Percentiles rank a stretch among this genome's conserved stretches.
Conservation (phyloP, 2,113 vertebrate species). For the Myanophis thanlyinensis region DNA sequence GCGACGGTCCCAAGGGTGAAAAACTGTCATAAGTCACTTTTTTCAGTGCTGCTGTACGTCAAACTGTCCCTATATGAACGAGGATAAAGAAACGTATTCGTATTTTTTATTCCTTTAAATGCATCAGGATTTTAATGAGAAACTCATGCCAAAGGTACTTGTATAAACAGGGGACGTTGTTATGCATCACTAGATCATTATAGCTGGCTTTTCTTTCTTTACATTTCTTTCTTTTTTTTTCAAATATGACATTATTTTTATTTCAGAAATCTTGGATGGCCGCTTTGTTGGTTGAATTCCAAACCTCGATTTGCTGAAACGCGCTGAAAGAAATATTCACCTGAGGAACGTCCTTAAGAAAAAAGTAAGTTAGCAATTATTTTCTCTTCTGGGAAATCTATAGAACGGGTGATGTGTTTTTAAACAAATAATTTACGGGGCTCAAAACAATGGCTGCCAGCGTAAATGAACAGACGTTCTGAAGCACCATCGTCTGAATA, state of each 20-base stretch:
- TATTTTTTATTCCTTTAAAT: background rate
- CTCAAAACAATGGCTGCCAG: background rate
- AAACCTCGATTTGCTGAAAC: background rate
- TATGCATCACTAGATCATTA: background rate
- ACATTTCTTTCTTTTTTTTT: background rate
- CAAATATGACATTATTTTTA: background rate
- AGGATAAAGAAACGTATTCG: background rate
- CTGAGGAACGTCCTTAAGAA: background rate
- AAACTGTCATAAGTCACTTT: too few species aligned
- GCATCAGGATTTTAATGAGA: background rate
- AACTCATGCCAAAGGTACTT: background rate
- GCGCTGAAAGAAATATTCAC: background rate
- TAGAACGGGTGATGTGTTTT: background rate
- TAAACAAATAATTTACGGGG: background rate
- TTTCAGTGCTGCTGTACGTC: too few species aligned
- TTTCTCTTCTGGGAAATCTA: background rate
- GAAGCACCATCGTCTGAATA: background rate
- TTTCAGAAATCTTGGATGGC: background rate
- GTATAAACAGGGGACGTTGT: background rate
- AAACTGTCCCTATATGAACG: too few species aligned
- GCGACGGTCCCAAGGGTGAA: too few species aligned
- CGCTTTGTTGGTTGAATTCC: background rate
- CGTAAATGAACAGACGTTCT: background rate
- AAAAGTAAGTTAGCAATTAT: constrained; percentile 7
- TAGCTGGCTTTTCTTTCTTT: background rate